phyloP scores from a whole-genome alignment of 2,797 vertebrate species.

The Hypotaenidia okinawae region DNA sequence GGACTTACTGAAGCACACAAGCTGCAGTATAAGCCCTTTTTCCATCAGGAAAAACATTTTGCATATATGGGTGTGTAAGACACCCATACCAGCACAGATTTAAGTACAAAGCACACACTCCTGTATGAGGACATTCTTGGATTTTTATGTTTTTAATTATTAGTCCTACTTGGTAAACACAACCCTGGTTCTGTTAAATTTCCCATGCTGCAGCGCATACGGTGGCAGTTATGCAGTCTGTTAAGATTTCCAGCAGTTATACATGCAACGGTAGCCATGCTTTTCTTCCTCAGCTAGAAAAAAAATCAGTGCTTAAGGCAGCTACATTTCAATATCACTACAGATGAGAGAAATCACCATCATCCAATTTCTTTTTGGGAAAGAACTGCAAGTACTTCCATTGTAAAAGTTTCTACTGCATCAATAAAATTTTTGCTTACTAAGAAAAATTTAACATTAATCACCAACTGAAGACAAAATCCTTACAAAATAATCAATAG shows the following conservation, averaged over 20 bases:
- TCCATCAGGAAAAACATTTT: neutral
- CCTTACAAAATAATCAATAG: neutral
- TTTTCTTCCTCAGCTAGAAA: neutral
- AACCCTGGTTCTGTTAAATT: neutral
- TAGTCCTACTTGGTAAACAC: neutral
- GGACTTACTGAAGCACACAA: neutral
- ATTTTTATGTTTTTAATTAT: neutral
- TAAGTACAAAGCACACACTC: neutral
- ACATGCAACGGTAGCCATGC: conserved; percentile 33
- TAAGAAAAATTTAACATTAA: neutral
- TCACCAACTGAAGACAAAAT: conserved; percentile 10
- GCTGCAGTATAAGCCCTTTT: neutral
- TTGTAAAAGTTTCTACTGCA: neutral
- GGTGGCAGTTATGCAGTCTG: neutral
- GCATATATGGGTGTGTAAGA: neutral
- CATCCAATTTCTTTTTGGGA: too few species aligned
- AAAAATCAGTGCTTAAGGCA: neutral
- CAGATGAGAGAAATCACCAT: neutral
- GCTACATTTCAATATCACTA: neutral
- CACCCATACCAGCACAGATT: neutral
- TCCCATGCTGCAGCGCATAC: neutral
- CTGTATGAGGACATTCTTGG: fast-evolving
- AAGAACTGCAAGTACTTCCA: neutral
- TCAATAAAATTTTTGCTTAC: neutral
- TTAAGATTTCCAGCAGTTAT: neutral